phyloP scores from a whole-genome alignment of 1,140 invertebrate genomes.

The Drosophila oshimai region DNA sequence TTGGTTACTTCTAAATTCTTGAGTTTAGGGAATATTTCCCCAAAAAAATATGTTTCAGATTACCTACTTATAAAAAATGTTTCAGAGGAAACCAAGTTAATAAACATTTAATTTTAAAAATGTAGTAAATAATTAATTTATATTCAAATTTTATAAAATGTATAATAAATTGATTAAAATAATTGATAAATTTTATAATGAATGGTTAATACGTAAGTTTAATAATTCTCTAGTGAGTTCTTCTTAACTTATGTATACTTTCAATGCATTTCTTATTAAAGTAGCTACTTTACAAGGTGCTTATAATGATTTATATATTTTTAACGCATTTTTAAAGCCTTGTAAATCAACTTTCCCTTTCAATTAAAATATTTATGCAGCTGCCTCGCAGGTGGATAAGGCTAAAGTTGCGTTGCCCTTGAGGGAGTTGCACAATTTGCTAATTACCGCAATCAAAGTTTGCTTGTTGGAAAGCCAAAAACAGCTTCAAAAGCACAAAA shows the following conservation, averaged over 20 bases:
- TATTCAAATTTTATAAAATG: too few species aligned
- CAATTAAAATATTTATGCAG: neutral
- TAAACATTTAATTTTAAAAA: too few species aligned
- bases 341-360: neutral
- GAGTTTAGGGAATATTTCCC: neutral
- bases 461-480: conserved; percentile 27
- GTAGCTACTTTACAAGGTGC: too few species aligned
- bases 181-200: too few species aligned
- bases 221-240: too few species aligned
- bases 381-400: neutral
- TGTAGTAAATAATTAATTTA: too few species aligned
- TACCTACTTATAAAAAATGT: neutral
- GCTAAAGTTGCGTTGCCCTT: neutral
- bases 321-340: neutral
- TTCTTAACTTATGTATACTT: too few species aligned
- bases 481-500: conserved; percentile 36
- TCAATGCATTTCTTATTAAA: too few species aligned
- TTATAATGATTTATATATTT: too few species aligned
- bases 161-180: too few species aligned
- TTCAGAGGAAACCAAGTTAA: neutral
- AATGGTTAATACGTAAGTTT: too few species aligned
- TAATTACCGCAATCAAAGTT: conserved; percentile 77
- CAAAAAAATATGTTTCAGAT: neutral
- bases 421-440: conserved; percentile 52
- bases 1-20: neutral